phyloP scores from a whole-genome alignment of 2,113 vertebrate genomes.

The Corydoras maculifer region DNA sequence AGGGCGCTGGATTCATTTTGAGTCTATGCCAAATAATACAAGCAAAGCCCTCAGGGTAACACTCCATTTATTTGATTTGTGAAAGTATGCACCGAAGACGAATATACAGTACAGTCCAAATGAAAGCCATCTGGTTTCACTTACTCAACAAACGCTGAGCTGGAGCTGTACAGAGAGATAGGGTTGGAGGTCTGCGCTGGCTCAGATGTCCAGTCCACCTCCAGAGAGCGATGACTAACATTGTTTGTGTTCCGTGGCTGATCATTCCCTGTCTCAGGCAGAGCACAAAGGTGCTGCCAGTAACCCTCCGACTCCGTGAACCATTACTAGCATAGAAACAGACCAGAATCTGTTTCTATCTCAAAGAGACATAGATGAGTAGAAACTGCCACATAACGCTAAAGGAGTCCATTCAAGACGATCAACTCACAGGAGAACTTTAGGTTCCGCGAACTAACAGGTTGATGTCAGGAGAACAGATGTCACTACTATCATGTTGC shows the following conservation, averaged over 20 bases:
- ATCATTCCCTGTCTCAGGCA: not conserved
- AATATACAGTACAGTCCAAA: constrained; percentile 44
- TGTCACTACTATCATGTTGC: constrained; percentile 30
- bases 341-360: too few species aligned
- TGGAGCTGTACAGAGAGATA: constrained; percentile 45
- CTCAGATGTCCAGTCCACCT: constrained; percentile 45
- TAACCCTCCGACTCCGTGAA: too few species aligned
- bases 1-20: constrained; percentile 18
- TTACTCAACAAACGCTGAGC: constrained; percentile 51
- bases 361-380: too few species aligned
- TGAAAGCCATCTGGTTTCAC: constrained; percentile 54
- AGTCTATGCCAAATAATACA: constrained; percentile 36
- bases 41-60: constrained; percentile 42
- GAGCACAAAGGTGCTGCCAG: too few species aligned
- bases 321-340: too few species aligned
- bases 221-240: constrained; percentile 42
- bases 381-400: too few species aligned
- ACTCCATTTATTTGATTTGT: constrained; percentile 53
- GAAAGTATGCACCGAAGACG: constrained; percentile 48
- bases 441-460: too few species aligned
- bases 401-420: too few species aligned
- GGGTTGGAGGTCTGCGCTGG: constrained; percentile 37
- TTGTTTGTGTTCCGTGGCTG: constrained; percentile 44
- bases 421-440: too few species aligned
- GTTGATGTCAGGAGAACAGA: constrained; percentile 22